Evolutionary conservation across 2,797 vertebrate species (phyloP).

Genomic region (Chromobotia macracanthus): DNA sequence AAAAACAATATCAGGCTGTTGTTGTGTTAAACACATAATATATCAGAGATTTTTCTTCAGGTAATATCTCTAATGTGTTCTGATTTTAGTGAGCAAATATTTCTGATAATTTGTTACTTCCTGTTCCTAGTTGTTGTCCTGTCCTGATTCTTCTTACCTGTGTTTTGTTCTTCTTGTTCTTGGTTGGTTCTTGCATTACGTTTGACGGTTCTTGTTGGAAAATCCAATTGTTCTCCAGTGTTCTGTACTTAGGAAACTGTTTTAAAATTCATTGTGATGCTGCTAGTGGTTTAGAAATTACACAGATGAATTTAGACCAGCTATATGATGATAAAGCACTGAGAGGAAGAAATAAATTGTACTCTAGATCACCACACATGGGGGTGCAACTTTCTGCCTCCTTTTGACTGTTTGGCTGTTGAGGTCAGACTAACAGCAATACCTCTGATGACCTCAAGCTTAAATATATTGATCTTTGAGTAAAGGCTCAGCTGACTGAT

Average conservation of each 20-base stretch:
- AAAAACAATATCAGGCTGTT: conserved; percentile 10
- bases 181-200: too few relatives aligned
- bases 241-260: too few relatives aligned
- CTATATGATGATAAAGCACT: conserved; percentile 16
- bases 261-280: not conserved
- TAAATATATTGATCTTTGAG: conserved; percentile 77
- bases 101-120: too few relatives aligned
- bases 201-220: too few relatives aligned
- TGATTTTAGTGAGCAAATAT: too few relatives aligned
- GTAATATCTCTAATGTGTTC: not conserved
- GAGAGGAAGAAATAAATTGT: conserved; percentile 12
- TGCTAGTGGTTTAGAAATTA: not conserved
- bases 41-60: not conserved
- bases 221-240: too few relatives aligned
- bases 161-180: too few relatives aligned
- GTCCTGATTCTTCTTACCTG: too few relatives aligned
- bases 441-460: conserved; percentile 68
- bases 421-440: conserved; percentile 69
- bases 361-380: conserved; percentile 24
- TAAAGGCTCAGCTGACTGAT: conserved; percentile 75
- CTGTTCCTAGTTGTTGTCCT: too few relatives aligned
- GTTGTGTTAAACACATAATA: not conserved
- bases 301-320: not conserved
- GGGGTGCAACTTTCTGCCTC: conserved; percentile 66
- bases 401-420: conserved; percentile 72